Evolutionary conservation across 1,140 invertebrate species (phyloP).

Genomic region (Linepithema humile): DNA sequence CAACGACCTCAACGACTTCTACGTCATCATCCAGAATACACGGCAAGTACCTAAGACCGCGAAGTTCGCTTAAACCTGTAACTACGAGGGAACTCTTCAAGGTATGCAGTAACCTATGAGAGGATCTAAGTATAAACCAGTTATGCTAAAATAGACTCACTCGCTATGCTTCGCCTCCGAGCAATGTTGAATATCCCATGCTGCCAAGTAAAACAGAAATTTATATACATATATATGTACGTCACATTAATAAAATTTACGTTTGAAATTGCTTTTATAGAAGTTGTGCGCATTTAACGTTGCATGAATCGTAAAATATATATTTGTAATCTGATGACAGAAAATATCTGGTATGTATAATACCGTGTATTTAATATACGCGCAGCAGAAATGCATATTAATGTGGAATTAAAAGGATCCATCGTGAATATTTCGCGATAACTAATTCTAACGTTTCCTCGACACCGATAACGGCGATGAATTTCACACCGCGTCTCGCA

Average conservation of each 20-base stretch:
- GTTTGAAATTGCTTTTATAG: neutral
- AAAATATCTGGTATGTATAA: neutral
- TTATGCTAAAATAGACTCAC: conserved; percentile 56
- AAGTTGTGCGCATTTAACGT: conserved; percentile 5
- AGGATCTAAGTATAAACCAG: conserved; percentile 51
- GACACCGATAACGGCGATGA: conserved; percentile 3
- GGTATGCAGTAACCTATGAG: conserved; percentile 41
- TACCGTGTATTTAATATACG: neutral
- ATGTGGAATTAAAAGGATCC: neutral
- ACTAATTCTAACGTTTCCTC: conserved; percentile 6
- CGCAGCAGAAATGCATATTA: neutral
- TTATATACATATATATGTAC: conserved; percentile 20
- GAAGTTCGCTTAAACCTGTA: neutral
- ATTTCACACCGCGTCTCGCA: neutral
- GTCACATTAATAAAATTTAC: conserved; percentile 49
- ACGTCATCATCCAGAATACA: conserved; percentile 51
- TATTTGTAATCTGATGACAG: neutral
- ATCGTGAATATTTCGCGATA: neutral
- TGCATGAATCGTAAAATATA: conserved; percentile 9
- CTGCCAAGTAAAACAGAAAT: conserved; percentile 52
- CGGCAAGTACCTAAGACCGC: conserved; percentile 14
- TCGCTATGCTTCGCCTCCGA: conserved; percentile 30
- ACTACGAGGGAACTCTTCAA: conserved; percentile 20
- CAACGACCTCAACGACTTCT: conserved; percentile 36
- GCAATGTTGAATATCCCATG: conserved; percentile 22